Conservation (phyloP, 2,113 vertebrate species). For the Lethenteron camtschaticum region DNA sequence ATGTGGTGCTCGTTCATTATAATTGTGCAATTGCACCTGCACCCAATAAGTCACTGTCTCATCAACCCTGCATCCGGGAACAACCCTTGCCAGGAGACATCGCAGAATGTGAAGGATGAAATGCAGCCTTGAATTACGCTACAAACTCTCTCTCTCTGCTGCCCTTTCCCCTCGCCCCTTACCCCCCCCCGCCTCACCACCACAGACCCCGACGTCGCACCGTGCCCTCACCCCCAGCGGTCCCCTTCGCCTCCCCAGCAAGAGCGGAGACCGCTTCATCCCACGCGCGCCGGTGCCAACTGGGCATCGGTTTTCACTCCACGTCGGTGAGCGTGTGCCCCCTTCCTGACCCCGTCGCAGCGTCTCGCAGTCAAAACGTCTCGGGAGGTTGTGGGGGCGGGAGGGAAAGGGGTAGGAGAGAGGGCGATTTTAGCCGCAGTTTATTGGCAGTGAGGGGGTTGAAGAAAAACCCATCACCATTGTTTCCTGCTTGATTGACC, state of each 20-base stretch:
- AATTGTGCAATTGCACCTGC: too few species aligned
- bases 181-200: conserved; percentile 8
- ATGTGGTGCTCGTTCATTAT: too few species aligned
- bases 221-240: conserved; percentile 63
- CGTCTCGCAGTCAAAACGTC: too few species aligned
- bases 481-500: too few species aligned
- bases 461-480: too few species aligned
- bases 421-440: too few species aligned
- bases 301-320: conserved; percentile 94
- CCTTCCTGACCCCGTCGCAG: too few species aligned
- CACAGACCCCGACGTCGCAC: conserved; percentile 39
- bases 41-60: too few species aligned
- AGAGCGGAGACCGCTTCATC: conserved; percentile 87
- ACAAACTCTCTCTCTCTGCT: background rate
- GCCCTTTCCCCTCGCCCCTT: background rate
- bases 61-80: too few species aligned
- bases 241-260: conserved; percentile 81
- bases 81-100: background rate
- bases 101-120: background rate
- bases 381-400: too few species aligned
- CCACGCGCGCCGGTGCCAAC: conserved; percentile 81
- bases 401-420: too few species aligned
- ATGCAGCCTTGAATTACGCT: background rate
- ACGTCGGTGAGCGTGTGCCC: conserved; percentile 47
- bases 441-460: too few species aligned